phyloP scores from a whole-genome alignment of 2,797 vertebrate genomes.

The Dryobates pubescens region DNA sequence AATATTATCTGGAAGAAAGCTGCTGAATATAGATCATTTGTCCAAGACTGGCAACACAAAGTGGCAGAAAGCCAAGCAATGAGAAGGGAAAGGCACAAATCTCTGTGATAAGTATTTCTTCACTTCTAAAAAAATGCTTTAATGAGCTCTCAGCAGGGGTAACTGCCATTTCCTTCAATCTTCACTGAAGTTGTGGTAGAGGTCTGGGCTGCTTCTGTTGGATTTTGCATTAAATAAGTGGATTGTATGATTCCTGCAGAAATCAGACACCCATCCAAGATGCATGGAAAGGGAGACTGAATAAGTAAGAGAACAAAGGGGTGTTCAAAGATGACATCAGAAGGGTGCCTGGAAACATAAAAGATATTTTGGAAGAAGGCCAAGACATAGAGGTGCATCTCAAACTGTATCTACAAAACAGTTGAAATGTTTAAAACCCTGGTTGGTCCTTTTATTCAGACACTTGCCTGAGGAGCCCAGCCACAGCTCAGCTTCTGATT shows the following conservation, averaged over 20 bases:
- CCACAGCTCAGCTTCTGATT: background rate
- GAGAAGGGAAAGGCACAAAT: background rate
- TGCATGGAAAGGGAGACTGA: background rate
- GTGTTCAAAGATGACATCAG: background rate
- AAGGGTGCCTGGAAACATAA: background rate
- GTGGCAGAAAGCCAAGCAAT: background rate
- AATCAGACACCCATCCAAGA: background rate
- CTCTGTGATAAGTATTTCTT: background rate
- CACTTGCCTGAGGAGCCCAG: background rate
- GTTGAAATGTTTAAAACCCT: background rate
- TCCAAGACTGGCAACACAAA: accelerated
- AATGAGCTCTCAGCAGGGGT: background rate
- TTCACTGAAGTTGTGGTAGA: background rate
- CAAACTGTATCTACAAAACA: background rate
- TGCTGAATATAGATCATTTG: background rate
- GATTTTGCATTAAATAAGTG: background rate
- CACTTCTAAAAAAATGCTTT: background rate
- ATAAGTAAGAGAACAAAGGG: background rate
- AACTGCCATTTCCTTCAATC: background rate
- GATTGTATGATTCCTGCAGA: accelerated
- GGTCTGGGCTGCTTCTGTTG: background rate
- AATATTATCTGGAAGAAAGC: background rate
- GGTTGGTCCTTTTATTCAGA: background rate
- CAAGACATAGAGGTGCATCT: background rate
- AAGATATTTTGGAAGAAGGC: background rate